phyloP scores from a whole-genome alignment of 2,888 invertebrate genomes.

The Hedya salicella region DNA sequence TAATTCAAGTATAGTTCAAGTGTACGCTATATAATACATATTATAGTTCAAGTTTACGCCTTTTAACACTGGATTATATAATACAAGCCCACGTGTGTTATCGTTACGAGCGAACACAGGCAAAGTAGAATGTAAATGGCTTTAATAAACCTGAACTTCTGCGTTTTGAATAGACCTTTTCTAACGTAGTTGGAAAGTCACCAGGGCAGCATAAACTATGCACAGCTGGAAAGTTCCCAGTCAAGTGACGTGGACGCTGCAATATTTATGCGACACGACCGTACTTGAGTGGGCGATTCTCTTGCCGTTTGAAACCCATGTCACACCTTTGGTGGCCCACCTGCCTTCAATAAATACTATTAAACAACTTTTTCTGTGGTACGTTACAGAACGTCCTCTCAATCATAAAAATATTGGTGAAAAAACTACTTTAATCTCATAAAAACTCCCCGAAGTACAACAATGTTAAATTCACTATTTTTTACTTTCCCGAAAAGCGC shows the following conservation, averaged over 20 bases:
- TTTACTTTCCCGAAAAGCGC: too few relatives aligned
- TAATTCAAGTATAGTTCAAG: too few relatives aligned
- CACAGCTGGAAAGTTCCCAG: conserved; percentile 34
- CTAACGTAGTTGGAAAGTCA: conserved; percentile 34
- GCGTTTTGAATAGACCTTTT: conserved; percentile 19
- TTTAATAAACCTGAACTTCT: conserved; percentile 6
- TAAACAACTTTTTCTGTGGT: too few relatives aligned
- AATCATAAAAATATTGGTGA: too few relatives aligned
- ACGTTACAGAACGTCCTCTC: too few relatives aligned
- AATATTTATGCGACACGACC: conserved; percentile 36
- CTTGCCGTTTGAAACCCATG: not conserved
- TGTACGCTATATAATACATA: too few relatives aligned
- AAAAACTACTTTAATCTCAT: too few relatives aligned
- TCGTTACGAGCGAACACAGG: not conserved
- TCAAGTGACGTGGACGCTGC: conserved; percentile 33
- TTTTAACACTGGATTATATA: not conserved
- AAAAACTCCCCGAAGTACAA: too few relatives aligned
- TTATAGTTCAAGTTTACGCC: too few relatives aligned
- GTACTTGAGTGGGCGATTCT: conserved; percentile 7
- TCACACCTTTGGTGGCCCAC: too few relatives aligned
- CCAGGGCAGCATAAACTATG: conserved; percentile 38
- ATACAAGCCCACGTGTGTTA: not conserved
- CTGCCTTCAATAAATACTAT: too few relatives aligned
- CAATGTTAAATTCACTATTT: too few relatives aligned
- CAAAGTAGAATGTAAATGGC: conserved; percentile 9